phyloP scores from a whole-genome alignment of 2,888 invertebrate species.

The Spialia ferax region DNA sequence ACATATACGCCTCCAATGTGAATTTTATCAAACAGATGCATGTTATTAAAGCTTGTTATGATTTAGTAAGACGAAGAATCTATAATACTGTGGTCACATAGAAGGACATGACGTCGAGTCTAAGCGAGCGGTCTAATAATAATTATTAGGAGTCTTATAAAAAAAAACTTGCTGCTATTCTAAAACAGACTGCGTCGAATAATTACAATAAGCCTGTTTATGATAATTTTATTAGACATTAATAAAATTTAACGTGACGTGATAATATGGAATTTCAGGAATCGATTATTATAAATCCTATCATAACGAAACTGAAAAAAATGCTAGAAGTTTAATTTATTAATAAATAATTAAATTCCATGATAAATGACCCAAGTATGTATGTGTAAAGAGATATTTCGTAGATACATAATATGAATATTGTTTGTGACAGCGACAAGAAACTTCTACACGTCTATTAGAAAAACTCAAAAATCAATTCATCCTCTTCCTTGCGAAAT shows the following conservation, averaged over 20 bases:
- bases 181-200: conserved; percentile 40
- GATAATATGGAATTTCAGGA: neutral
- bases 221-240: neutral
- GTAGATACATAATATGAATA: neutral
- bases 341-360: too few relatives aligned
- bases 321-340: neutral
- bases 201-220: conserved; percentile 11
- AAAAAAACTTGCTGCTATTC: conserved; percentile 32
- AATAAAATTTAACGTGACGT: neutral
- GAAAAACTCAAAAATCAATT: too few relatives aligned
- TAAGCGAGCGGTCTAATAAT: conserved; percentile 1
- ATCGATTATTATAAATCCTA: neutral
- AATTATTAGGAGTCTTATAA: conserved; percentile 1
- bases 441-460: neutral
- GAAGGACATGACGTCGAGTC: conserved; percentile 20
- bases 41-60: conserved; percentile 24
- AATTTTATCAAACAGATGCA: conserved; percentile 21
- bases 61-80: conserved; percentile 23
- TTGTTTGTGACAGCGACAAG: neutral
- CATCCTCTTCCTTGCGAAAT: neutral
- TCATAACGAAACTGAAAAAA: neutral
- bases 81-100: conserved; percentile 2
- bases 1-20: conserved; percentile 28
- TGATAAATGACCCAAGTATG: too few relatives aligned
- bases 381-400: too few relatives aligned